Evolutionary conservation across 2,888 invertebrate species (phyloP).

Genomic region (Coenonympha arcania): DNA sequence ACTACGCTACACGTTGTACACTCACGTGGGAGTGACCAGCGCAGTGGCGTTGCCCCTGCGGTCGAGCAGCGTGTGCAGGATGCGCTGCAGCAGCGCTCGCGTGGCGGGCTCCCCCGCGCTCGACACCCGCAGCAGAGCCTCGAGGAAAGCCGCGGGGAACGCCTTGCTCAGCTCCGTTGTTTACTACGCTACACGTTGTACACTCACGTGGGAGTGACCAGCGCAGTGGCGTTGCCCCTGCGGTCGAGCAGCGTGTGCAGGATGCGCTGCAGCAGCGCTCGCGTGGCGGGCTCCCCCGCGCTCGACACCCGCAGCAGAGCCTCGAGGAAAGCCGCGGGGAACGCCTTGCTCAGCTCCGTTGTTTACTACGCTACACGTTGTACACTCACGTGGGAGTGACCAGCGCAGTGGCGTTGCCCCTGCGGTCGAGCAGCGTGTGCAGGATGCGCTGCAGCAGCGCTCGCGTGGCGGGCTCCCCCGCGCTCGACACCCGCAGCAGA

Average conservation of each 20-base stretch:
- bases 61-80: no score
- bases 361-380: no score
- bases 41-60: no score
- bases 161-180: no score
- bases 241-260: constrained; percentile 96
- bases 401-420: constrained; percentile 83
- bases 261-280: constrained; percentile 93
- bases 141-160: no score
- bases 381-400: constrained; percentile 58
- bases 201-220: constrained; percentile 68
- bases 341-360: constrained; percentile 92
- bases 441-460: constrained; percentile 94
- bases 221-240: constrained; percentile 82
- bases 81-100: no score
- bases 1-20: no score
- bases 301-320: constrained; percentile 91
- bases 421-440: constrained; percentile 94
- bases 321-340: constrained; percentile 95
- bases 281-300: constrained; percentile 85
- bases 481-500: constrained; percentile 87
- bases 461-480: constrained; percentile 87
- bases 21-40: no score
- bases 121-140: no score
- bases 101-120: no score
- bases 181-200: constrained; percentile 39